Percentiles rank a stretch among this genome's conserved stretches.
Evolutionary conservation across 1,140 invertebrate genomes (phyloP).

Genomic region (Drosophila fuyamai): DNA sequence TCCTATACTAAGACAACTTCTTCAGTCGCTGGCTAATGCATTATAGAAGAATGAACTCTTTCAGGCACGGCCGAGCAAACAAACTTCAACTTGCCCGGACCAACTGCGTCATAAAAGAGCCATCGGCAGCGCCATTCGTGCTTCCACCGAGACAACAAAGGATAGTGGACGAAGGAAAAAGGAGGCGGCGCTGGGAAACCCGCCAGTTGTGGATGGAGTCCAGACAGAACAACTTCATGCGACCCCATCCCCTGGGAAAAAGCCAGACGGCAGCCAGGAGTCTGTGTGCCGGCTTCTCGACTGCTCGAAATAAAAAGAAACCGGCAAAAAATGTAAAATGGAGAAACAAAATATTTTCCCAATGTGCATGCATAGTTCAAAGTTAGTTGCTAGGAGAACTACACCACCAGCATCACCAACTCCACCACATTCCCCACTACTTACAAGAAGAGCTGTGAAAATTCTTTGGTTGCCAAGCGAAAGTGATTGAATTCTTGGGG

Average conservation of each 20-base stretch:
- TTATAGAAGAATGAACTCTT: constrained; percentile 56
- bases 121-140: constrained; percentile 27
- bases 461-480: constrained; percentile 51
- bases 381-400: constrained; percentile 24
- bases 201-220: constrained; percentile 54
- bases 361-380: constrained; percentile 52
- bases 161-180: constrained; percentile 12
- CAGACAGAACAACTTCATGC: constrained; percentile 58
- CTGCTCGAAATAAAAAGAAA: constrained; percentile 20
- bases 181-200: constrained; percentile 19
- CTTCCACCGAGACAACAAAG: constrained; percentile 73
- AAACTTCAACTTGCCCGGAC: constrained; percentile 40
- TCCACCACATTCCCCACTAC: constrained; percentile 7
- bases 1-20: constrained; percentile 15
- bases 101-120: constrained; percentile 55
- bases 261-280: constrained; percentile 31
- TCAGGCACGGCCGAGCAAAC: constrained; percentile 39
- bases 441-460: constrained; percentile 13
- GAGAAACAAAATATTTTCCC: constrained; percentile 33
- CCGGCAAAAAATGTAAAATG: constrained; percentile 15
- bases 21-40: constrained; percentile 28
- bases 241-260: constrained; percentile 31
- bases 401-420: constrained; percentile 9
- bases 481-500: constrained; percentile 70
- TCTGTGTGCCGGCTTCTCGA: constrained; percentile 28